These are phyloP conservation scores for Tetramorium alpestre DNA, from an alignment of 1,140 invertebrate genomes.

Conservation along the genomic window DNA sequence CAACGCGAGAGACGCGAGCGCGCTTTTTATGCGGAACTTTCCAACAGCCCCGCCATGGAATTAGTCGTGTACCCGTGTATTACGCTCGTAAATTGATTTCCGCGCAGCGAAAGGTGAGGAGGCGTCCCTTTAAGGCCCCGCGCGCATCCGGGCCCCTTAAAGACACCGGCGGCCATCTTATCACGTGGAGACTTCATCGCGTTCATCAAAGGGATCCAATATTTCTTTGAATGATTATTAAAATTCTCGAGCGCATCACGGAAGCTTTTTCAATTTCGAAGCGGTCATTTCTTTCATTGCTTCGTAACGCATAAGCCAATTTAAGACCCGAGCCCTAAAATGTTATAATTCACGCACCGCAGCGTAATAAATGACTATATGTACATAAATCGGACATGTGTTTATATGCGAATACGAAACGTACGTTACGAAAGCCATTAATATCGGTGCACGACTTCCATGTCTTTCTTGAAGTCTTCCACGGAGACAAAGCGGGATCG, in stretches of 20 bases:
- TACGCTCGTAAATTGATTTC: constrained; percentile 77
- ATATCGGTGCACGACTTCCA: constrained; percentile 2
- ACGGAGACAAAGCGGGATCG: neutral
- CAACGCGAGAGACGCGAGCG: constrained; percentile 11
- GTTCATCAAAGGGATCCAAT: neutral
- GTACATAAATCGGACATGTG: constrained; percentile 9
- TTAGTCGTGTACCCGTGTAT: constrained; percentile 75
- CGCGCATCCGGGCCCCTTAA: constrained; percentile 6
- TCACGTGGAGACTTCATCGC: constrained; percentile 6
- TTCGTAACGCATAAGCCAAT: no score
- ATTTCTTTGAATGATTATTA: neutral
- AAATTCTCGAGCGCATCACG: neutral
- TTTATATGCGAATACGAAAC: constrained; percentile 17
- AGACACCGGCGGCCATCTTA: constrained; percentile 37
- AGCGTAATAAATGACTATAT: constrained; percentile 28
- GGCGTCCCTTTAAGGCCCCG: constrained; percentile 57
- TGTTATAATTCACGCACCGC: neutral
- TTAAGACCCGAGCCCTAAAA: neutral
- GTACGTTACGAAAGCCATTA: constrained; percentile 44
- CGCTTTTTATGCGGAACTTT: constrained; percentile 67
- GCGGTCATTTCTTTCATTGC: neutral
- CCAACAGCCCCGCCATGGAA: constrained; percentile 62
- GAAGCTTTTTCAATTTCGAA: neutral
- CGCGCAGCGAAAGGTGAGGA: constrained; percentile 67
- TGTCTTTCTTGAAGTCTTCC: constrained; percentile 15